phyloP scores from a whole-genome alignment of 2,888 invertebrate genomes.

The Drosophila sordidula region DNA sequence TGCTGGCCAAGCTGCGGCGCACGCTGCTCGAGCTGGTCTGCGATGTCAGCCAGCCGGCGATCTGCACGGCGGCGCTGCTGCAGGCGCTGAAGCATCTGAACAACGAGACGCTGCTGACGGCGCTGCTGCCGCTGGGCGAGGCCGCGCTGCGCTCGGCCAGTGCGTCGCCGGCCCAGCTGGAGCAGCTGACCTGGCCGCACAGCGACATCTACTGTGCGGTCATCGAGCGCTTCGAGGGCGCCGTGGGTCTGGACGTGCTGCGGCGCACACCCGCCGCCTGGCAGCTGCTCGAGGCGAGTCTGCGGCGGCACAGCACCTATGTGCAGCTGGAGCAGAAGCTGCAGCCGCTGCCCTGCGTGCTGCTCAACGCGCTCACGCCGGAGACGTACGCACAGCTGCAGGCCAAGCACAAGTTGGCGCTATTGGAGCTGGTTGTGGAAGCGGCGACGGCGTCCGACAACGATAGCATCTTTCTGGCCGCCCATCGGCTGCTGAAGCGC shows the following conservation, averaged over 20 bases:
- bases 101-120: constrained; percentile 58
- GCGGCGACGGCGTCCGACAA: constrained; percentile 87
- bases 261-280: constrained; percentile 85
- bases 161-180: constrained; percentile 20
- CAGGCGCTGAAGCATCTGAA: constrained; percentile 77
- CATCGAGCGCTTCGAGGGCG: constrained; percentile 86
- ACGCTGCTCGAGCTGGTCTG: constrained; percentile 57
- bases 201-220: constrained; percentile 87
- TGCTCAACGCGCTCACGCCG: constrained; percentile 75
- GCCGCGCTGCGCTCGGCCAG: constrained; percentile 51
- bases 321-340: constrained; percentile 67
- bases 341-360: constrained; percentile 80
- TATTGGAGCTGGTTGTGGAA: constrained; percentile 86
- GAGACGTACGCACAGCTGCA: constrained; percentile 85
- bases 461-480: constrained; percentile 87
- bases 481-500: constrained; percentile 88
- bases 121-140: constrained; percentile 68
- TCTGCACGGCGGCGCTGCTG: constrained; percentile 65
- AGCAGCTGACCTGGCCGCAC: constrained; percentile 86
- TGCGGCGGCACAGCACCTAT: constrained; percentile 86
- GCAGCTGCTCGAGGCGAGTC: constrained; percentile 86
- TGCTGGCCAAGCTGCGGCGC: constrained; percentile 71
- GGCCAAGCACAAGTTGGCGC: constrained; percentile 84
- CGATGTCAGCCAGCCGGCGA: constrained; percentile 55
- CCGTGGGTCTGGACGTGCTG: constrained; percentile 51